phyloP scores from a whole-genome alignment of 2,888 invertebrate genomes.

The Hyalella azteca region DNA sequence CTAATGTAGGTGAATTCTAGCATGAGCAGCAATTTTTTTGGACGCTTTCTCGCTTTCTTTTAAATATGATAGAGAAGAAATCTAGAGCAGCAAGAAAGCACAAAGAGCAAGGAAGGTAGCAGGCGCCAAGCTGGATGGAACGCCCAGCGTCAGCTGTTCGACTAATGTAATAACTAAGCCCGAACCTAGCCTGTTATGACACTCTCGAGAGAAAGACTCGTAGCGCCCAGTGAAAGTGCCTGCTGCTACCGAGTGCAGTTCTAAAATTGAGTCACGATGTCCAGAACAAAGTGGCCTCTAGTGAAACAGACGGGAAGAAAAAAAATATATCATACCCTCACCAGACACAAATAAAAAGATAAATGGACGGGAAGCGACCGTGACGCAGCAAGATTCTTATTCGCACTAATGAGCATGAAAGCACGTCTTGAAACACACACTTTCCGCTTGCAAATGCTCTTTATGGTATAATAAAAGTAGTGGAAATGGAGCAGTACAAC shows the following conservation, averaged over 20 bases:
- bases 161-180: constrained; percentile 11
- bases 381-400: neutral
- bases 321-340: neutral
- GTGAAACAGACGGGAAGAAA: no score
- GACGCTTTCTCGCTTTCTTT: no score
- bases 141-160: constrained; percentile 17
- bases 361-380: neutral
- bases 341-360: neutral
- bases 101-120: neutral
- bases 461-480: no score
- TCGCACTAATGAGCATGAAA: neutral
- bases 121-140: no score
- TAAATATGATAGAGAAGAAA: no score
- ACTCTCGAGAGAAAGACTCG: neutral
- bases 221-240: constrained; percentile 10
- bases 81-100: no score
- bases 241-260: no score
- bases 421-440: neutral
- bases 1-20: no score
- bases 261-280: constrained; percentile 16
- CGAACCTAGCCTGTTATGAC: neutral
- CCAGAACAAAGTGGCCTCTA: no score
- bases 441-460: neutral
- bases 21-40: no score
- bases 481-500: no score